Base-by-base conservation (phyloP, 2,888 invertebrate species). In the Trissolcus japonicus region DNA sequence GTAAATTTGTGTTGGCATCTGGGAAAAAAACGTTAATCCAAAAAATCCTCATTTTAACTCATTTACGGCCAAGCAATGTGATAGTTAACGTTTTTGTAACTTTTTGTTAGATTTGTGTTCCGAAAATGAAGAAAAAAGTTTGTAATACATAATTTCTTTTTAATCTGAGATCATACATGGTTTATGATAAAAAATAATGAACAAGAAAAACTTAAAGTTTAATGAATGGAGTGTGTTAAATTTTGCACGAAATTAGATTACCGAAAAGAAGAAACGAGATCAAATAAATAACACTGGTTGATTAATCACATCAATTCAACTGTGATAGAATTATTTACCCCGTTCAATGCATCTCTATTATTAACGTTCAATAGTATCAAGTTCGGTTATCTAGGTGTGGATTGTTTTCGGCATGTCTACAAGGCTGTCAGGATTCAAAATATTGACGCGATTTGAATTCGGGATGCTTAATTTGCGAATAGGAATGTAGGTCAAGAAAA, bases 401-500 rank as follows among this genome's bases (percentile, higher is more conserved):
- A 62, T 68, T 75, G 67, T 68, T 59, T 60, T 68, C 43, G 48
- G 41, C 9, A 51, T 60, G 65, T 56, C 61, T 57, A 51, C 59
- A 29, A 57, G 35, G 14, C 48, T 19, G 14, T 16, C 19, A 25
- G 14, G 63, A 40, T 51, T 66, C 66, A 66, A 71, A 71, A 71
- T 71, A 71, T 66, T 61, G 76, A 76, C 57, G 54, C 54, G 14
- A 6, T 54, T 56, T 43, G 41, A 51, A 77, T 71, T 76, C 71
- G 57, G 62, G 71, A 72, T 60, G 68, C 67, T 72, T 65, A 59
- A 78, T 71, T 74, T 71, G 67, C 56, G 19, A 59, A 46, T 4
- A 35, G 35, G 19, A 63, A 78, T 75, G 63, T 78, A 51, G 78
- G 78, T 78, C 78, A 75, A 72, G 78, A 78, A 78, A 75, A 78